Evolutionary conservation across 2,888 invertebrate species (phyloP), one percentile per base, ranked within the genome.

Genomic region (Nomada fucata): DNA sequence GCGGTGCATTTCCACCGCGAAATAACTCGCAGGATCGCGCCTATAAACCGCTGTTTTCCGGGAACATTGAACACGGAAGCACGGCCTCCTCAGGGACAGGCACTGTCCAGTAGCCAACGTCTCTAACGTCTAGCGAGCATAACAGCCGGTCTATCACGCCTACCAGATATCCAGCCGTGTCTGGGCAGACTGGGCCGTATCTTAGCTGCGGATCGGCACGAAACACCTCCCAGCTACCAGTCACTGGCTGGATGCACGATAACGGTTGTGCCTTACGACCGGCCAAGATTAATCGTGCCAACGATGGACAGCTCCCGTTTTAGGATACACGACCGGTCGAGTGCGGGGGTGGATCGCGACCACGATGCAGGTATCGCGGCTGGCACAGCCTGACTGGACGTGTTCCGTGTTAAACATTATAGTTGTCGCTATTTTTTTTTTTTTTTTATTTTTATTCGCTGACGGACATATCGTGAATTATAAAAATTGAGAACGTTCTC

Each of bases 241-340:
- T 57, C 76, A 77, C 79, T 69, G 76, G 81, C 82, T 89, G 89
- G 86, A 87, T 86, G 88, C 85, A 86, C 88, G 89, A 88, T 91
- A 91, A 90, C 89, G 87, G 88, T 84, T 87, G 86, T 76, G 76
- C 79, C 88, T 86, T 87, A 86, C 86, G 83, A 85, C 82, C 83
- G 75, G 72, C 76, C 75, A 88, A 89, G 89, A 91, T 91, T 91
- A 91, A 91, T 91, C 89, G 90, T 87, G 76, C 78, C 84, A 86
- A 83, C 85, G 86, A 89, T 82, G 88, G 85, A 89, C 85, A 82
- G 89, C 89, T 88, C 88, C 87, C 78, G 86, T 89, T 88, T 88
- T 84, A 82, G 84, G 82, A 84, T 86, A 82, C 75, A 84, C 73
- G 75, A 59, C 57, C 60, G 76, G 61, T 44, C 67, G 67, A 65